Evolutionary conservation across 2,888 invertebrate species (phyloP), one percentile per base, ranked within the genome.

Genomic region (Mechanitis messenoides): DNA sequence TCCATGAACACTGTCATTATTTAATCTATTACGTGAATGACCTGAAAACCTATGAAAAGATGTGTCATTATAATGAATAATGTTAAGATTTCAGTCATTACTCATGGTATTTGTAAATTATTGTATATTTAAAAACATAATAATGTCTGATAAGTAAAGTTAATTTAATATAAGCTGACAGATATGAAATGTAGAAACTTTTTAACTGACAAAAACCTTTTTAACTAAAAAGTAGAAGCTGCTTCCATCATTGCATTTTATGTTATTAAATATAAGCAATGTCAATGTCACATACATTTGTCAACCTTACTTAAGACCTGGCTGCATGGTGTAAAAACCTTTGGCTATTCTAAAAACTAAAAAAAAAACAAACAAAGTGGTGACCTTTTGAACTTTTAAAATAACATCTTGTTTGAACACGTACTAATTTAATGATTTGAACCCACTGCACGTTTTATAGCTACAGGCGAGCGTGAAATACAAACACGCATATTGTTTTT

Each of bases 401-500:
- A 31, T 9, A 50, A 50, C 50, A 50, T 50, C 31, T 31, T 31
- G 47, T 20, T 55, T 46, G 55, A 61, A 50, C 50, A 63, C 55
- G 59, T 58, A 55, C 54, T 63, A 62, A 64, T 56, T 59, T 55
- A 61, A 63, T 61, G 62, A 68, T 67, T 59, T 59, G 59, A 64
- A 54, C 56, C 50, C 46, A 57, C 57, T 62, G 60, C 68, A 69
- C 66, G 67, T 69, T 69, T 68, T 64, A 68, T 67, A 57, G 62
- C 61, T 65, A 59, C 58, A 59, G 60, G 59, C 64, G 59, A 63
- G 61, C 56, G 61, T 61, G 72, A 68, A 69, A 68, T 65, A 64
- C 66, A 71, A 74, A 77, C 77, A 75, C 67, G 66, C 9, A 9
- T 42, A 42, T 42, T 42, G 42, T 42, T 42, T 42, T 42, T 42